Evolutionary conservation across 2,113 vertebrate genomes (phyloP).

Genomic region (Amblyopsis rosae): DNA sequence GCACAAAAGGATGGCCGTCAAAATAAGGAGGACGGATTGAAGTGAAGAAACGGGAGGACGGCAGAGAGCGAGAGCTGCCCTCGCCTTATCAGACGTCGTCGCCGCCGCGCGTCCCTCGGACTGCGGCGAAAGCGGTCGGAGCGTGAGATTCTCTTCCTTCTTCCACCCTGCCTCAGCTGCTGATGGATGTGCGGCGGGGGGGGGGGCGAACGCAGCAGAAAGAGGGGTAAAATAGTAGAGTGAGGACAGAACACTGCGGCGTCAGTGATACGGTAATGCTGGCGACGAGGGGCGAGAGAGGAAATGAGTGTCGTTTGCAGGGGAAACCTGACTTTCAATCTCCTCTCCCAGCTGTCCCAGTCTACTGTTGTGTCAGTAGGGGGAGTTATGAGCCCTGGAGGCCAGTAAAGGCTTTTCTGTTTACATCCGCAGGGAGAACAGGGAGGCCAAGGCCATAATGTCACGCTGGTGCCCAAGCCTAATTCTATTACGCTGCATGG

Average conservation of each 20-base stretch:
- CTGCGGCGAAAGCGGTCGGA: not conserved
- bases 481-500: not conserved
- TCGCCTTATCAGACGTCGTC: not conserved
- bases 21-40: not conserved
- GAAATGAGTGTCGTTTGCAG: not conserved
- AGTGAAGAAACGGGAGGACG: not conserved
- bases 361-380: not conserved
- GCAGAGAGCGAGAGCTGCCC: not conserved
- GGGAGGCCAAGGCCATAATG: not conserved
- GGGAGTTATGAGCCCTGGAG: not conserved
- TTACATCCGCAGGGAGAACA: not conserved
- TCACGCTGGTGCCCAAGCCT: not conserved
- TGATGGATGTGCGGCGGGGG: no score
- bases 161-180: not conserved
- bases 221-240: not conserved
- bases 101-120: not conserved
- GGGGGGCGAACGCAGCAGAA: not conserved
- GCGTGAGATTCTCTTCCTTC: constrained; percentile 2
- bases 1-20: not conserved
- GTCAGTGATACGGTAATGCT: not conserved
- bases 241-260: not conserved
- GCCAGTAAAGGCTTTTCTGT: not conserved
- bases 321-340: not conserved
- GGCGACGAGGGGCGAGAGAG: not conserved
- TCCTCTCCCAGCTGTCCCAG: not conserved